These are phyloP conservation scores for Eidolon dupreanum DNA, from an alignment of 2,797 vertebrate genomes.

Conservation along the genomic window DNA sequence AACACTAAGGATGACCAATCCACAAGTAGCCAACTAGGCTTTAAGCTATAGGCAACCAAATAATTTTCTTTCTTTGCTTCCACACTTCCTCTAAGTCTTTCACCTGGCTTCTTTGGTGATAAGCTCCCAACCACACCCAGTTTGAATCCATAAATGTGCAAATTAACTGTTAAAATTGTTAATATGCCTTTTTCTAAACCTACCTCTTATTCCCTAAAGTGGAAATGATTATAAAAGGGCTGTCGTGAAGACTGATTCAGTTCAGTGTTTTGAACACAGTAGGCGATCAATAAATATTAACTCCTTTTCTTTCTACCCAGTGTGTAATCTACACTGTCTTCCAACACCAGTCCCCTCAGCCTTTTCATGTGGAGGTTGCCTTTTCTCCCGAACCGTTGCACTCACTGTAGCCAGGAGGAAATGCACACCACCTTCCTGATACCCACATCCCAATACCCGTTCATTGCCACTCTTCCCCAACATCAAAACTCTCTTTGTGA, in stretches of 20 bases:
- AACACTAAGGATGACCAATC: not conserved
- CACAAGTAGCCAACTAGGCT: not conserved
- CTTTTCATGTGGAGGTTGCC: not conserved
- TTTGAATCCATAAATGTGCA: not conserved
- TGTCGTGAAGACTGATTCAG: not conserved
- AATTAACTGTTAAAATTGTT: not conserved
- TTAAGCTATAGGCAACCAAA: not conserved
- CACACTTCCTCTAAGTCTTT: not conserved
- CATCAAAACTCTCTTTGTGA: not conserved
- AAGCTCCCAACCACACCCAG: not conserved
- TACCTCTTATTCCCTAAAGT: not conserved
- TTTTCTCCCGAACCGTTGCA: not conserved
- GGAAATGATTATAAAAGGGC: not conserved
- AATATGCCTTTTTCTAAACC: not conserved
- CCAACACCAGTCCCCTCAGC: not conserved
- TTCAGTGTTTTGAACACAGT: not conserved
- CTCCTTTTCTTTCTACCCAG: not conserved
- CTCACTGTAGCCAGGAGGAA: not conserved
- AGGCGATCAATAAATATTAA: not conserved
- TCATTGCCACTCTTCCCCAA: not conserved
- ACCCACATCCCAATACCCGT: not conserved
- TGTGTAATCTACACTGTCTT: not conserved
- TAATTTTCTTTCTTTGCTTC: not conserved
- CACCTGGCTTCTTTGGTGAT: too few relatives aligned
- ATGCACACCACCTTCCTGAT: not conserved